Evolutionary conservation across 1,140 invertebrate species (phyloP), one percentile per base, ranked within the genome.

Genomic region (Drosophila mayri): DNA sequence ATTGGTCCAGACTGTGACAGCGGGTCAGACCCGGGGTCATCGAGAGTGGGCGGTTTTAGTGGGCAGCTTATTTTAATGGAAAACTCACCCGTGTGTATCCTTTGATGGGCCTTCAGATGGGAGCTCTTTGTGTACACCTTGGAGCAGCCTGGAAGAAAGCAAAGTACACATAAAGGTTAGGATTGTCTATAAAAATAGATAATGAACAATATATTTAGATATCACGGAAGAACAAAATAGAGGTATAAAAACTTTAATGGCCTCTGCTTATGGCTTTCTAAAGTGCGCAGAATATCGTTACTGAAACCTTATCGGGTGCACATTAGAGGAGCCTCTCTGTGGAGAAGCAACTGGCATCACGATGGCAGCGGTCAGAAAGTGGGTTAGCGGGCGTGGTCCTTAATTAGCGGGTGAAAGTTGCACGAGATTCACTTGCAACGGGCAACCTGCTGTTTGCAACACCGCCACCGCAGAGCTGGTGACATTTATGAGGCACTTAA

Each of bases 41-140:
- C 18, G 38, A 40, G 28, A 37, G 25, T 81, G 71, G 40, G 54
- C 68, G 71, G 66, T 2, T 47, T 37, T 60, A 54, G 68, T 54
- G 50, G 64, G 52, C 20, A 59, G 37, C 32, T 30, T 44, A 52
- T 58, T 43, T 43, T 35, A 37, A 63, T 43, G 67, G 60, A 67
- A 54, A 47, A 88, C 94, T 96, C 95, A 99, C 98, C 98, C 94
- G 98, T 99, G 92, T 99, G 98, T 93, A 99, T 98, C 92, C 99
- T 95, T 93, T 99, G 97, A 94, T 99, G 99, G 60, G 98, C 98
- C 94, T 99, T 99, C 12, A 99, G 94, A 94, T 99, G 99, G 76
- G 98, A 99, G 94, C 98, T 99, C 95, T 99, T 99, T 49, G 98
- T 99, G 94, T 99, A 99, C 44, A 99, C 98, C 94, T 99, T 99